phyloP scores from a whole-genome alignment of 2,113 vertebrate species.

The Sturnira hondurensis region DNA sequence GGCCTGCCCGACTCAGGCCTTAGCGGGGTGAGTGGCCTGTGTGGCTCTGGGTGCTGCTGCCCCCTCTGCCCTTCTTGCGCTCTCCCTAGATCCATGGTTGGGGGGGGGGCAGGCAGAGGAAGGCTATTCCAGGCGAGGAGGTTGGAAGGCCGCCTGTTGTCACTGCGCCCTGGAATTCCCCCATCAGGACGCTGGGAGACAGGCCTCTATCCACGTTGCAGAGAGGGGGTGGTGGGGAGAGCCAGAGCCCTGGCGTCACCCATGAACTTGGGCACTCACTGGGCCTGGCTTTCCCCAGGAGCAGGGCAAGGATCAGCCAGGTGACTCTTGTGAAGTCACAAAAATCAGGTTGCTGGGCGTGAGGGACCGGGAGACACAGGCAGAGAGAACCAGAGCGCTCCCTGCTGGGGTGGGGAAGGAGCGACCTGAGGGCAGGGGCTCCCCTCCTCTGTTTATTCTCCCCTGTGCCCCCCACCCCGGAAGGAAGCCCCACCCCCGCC shows the following conservation, averaged over 20 bases:
- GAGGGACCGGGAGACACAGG: background rate
- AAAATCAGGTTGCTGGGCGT: background rate
- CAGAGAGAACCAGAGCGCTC: background rate
- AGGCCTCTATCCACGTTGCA: background rate
- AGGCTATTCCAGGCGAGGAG: background rate
- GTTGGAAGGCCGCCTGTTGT: slow-evolving; percentile 42
- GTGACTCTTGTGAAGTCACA: accelerated
- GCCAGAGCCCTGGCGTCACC: background rate
- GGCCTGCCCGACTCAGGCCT: background rate
- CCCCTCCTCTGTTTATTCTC: accelerated
- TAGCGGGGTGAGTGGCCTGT: background rate
- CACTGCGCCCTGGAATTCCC: slow-evolving; percentile 61
- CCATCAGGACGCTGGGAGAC: background rate
- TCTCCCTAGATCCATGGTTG: background rate
- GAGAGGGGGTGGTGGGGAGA: background rate
- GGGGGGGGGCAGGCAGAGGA: background rate
- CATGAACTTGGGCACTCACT: background rate
- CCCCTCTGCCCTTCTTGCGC: background rate
- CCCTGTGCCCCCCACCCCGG: background rate
- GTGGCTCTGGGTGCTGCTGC: background rate
- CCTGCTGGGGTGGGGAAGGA: too few species aligned
- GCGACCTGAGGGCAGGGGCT: too few species aligned
- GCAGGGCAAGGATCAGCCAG: background rate
- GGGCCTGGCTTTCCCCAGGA: background rate
- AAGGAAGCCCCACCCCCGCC: accelerated